Evolutionary conservation across 1,140 invertebrate genomes (phyloP), one percentile per base, ranked within the genome.

Genomic region (Pseudomyrmex concolor): DNA sequence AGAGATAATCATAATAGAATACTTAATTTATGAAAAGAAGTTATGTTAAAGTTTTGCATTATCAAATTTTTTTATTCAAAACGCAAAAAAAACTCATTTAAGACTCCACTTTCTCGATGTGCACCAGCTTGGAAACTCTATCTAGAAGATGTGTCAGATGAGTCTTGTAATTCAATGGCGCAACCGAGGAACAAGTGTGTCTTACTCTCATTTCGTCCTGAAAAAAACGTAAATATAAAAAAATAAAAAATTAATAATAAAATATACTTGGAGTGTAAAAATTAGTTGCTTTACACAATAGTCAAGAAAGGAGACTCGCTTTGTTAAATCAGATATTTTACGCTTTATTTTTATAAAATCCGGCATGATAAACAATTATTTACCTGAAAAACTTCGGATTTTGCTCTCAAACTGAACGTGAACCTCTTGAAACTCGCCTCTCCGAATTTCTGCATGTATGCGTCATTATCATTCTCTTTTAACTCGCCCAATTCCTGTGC

Each of bases 201-300:
- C 97, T 98, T 60, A 98, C 92, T 72, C 97, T 95, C 63, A 95
- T 95, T 95, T 98, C 98, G 95, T 99, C 98, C 97, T 98, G 89
- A 59, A 94, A 94, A 86, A 71, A 43, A 59, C 64, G 63, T n/a
- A 51, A 83, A 60, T 82, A 34, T 0, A 34, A 34, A 25, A 25
- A 25, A 25, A 25, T 25, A 25, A 2, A 25, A 25, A 25, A 25
- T 25, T 25, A 25, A 81, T 17, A 9, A 43, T 54, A 66, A 48
- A 48, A 19, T 78, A 83, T 72, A 66, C 10, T 17, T 55, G 70
- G 64, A 25, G 25, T 2, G 25, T 25, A 25, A 25, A 25, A 25
- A 25, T 25, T 25, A 25, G 2, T 25, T 25, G 25, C 25, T 25
- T 25, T 25, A 25, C 2, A 25, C 25, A 25, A 25, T 25, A 25